A percentile compares a stretch with the other conserved stretches of the same genome.
These are phyloP conservation scores for Boleophthalmus pectinirostris DNA, from an alignment of 2,113 vertebrate species.

Conservation along the genomic window DNA sequence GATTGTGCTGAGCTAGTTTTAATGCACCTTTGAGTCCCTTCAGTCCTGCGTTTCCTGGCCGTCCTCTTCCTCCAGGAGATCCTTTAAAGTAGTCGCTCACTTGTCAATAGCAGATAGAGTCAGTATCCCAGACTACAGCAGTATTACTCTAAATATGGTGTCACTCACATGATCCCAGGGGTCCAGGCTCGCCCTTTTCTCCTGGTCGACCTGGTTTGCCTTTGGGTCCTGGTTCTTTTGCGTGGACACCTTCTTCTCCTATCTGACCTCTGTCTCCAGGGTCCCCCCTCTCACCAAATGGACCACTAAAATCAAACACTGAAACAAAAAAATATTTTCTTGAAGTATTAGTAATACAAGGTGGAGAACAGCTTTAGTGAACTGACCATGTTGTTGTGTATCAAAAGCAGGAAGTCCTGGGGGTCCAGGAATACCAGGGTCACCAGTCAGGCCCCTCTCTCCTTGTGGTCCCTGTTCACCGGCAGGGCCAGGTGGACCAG, in stretches of 20 bases:
- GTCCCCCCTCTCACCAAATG: slow-evolving; percentile 63
- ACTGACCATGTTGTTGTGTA: slow-evolving; percentile 59
- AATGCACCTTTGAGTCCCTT: slow-evolving; percentile 74
- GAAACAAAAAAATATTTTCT: not conserved
- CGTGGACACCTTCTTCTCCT: slow-evolving; percentile 67
- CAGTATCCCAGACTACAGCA: not conserved
- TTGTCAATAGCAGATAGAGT: slow-evolving; percentile 1
- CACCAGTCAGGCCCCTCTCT: slow-evolving; percentile 61
- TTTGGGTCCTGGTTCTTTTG: slow-evolving; percentile 50
- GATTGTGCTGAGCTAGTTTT: not conserved
- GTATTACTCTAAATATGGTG: not conserved
- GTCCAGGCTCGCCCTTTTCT: slow-evolving; percentile 57
- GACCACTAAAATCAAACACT: slow-evolving; percentile 51
- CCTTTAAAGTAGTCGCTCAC: slow-evolving; percentile 57
- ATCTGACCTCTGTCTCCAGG: slow-evolving; percentile 64
- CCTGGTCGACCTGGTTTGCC: slow-evolving; percentile 63
- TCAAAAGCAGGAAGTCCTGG: slow-evolving; percentile 50
- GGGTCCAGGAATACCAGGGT: slow-evolving; percentile 63
- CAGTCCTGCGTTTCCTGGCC: slow-evolving; percentile 61
- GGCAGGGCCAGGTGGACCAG: slow-evolving; percentile 45
- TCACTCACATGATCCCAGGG: slow-evolving; percentile 71
- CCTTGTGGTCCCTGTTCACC: slow-evolving; percentile 70
- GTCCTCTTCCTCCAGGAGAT: slow-evolving; percentile 46
- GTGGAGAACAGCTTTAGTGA: not conserved
- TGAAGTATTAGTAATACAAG: not conserved